Evolutionary conservation across 1,140 invertebrate species (phyloP), one percentile per base, ranked within the genome.

Genomic region (Amphibalanus amphitrite): DNA sequence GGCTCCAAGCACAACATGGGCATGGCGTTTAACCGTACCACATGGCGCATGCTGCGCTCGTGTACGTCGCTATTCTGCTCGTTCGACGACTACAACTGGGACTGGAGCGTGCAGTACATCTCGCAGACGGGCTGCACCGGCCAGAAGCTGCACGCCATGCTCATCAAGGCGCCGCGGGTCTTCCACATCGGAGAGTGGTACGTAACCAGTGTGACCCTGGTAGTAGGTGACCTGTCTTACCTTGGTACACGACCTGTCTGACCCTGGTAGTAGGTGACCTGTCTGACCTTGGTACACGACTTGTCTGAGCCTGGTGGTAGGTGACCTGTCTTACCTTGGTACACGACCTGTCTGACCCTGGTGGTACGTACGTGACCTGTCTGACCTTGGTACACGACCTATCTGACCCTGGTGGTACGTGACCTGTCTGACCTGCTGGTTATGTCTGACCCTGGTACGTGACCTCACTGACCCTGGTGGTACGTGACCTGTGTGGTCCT

Each of bases 11-110:
- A 98, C 80, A 99, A 99, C 78, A 98, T 98, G 96, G 96, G 95
- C 0, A 97, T 99, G 88, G 92, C 89, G 0, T 91, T 98, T 74
- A 92, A 93, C 79, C 86, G 88, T 29, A 86, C 85, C 20, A 88
- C 93, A 1, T 98, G 94, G 93, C 83, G 85, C 29, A 87, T 98
- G 67, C 10, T 67, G 65, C 87, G 89, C 77, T 85, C 85, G 67
- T 94, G 95, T 81, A 87, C 89, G 1, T 82, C 88, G 15, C 88
- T 91, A 77, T 98, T 98, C 81, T 99, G 97, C 81, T 87, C 87
- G 6, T 97, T 95, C 83, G 97, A 99, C 79, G 97, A 99, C 79
- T 99, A 99, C 81, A 99, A 98, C 80, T 99, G 97, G 96, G 96
- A 99, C 77, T 98, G 96, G 91, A 95, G 93, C 29, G 80, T 98